Percentiles rank a stretch among this genome's conserved stretches.
phyloP scores from a whole-genome alignment of 2,797 vertebrate species.

The Xenentodon cancila region DNA sequence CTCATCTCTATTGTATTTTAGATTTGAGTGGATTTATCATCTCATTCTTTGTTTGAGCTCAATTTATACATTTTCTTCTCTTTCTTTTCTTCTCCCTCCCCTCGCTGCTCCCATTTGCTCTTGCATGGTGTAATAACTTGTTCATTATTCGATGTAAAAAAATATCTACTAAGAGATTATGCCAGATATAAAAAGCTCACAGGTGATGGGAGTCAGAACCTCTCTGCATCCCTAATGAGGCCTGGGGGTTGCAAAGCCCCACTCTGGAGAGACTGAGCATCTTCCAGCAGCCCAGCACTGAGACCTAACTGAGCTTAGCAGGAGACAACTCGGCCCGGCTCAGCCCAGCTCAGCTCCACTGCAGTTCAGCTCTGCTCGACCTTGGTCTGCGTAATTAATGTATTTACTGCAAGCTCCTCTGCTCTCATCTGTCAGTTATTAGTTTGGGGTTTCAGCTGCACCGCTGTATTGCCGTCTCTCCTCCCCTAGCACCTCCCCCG shows the following conservation, averaged over 20 bases:
- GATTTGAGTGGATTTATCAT: constrained; percentile 31
- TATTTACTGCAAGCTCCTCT: constrained; percentile 72
- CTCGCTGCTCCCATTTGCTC: constrained; percentile 46
- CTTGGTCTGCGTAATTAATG: constrained; percentile 76
- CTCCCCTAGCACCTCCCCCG: neutral
- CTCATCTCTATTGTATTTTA: constrained; percentile 19
- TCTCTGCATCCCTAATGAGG: constrained; percentile 79
- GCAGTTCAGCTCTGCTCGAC: constrained; percentile 54
- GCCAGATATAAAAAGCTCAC: constrained; percentile 80
- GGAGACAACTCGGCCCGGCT: constrained; percentile 40
- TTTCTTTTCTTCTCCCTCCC: constrained; percentile 15
- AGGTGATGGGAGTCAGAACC: constrained; percentile 77
- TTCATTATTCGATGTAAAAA: constrained; percentile 81
- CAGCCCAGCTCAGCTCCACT: constrained; percentile 36
- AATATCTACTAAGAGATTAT: constrained; percentile 82
- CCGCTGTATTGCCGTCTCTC: constrained; percentile 37
- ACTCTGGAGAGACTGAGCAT: constrained; percentile 62
- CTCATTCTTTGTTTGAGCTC: constrained; percentile 7
- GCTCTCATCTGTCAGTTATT: constrained; percentile 64
- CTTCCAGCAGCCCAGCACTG: constrained; percentile 43
- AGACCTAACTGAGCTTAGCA: constrained; percentile 57
- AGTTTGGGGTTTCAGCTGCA: constrained; percentile 52
- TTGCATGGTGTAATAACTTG: constrained; percentile 80
- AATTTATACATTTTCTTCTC: constrained; percentile 14
- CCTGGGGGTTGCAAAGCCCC: constrained; percentile 65